Percentiles rank a stretch among this genome's conserved stretches.
These are phyloP conservation scores for Centruroides sculpturatus DNA, from an alignment of 1,140 invertebrate genomes.

Conservation along the genomic window DNA sequence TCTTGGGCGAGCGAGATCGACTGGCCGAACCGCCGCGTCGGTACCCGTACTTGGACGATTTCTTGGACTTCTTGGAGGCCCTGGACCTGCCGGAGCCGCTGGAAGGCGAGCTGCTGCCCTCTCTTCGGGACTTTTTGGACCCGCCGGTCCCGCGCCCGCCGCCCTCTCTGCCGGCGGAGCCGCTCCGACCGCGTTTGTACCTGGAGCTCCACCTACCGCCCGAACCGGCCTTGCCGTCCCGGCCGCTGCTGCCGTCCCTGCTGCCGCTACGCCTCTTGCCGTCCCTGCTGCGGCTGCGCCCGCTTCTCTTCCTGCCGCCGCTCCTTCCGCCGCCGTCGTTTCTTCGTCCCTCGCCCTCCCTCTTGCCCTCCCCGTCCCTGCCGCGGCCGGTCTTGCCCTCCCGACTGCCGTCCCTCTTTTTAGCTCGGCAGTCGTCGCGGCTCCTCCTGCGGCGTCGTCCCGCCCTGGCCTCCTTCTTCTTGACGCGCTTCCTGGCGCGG, in stretches of 20 bases:
- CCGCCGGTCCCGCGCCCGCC: background rate
- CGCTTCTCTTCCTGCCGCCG: conserved; percentile 2
- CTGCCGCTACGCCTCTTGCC: background rate
- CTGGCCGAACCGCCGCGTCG: background rate
- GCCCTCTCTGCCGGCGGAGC: background rate
- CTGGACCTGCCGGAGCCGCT: background rate
- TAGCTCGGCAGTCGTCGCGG: too few relatives aligned
- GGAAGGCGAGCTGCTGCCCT: background rate
- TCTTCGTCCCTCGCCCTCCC: background rate
- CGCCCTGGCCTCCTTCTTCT: too few relatives aligned
- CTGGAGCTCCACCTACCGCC: background rate
- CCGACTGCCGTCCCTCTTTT: too few relatives aligned
- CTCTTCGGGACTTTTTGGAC: background rate
- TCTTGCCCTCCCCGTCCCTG: conserved; percentile 1
- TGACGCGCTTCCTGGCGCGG: too few relatives aligned
- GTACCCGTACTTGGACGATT: background rate
- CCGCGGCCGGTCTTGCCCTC: background rate
- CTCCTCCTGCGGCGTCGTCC: too few relatives aligned
- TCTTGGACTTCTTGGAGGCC: background rate
- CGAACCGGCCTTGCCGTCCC: background rate
- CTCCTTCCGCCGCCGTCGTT: background rate
- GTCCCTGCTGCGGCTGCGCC: conserved; percentile 2
- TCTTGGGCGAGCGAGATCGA: conserved; percentile 3
- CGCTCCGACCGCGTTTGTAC: background rate
- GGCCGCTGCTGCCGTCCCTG: background rate